These are phyloP conservation scores for Aspidoscelis tigris DNA, from an alignment of 2,113 vertebrate genomes.

Conservation along the genomic window DNA sequence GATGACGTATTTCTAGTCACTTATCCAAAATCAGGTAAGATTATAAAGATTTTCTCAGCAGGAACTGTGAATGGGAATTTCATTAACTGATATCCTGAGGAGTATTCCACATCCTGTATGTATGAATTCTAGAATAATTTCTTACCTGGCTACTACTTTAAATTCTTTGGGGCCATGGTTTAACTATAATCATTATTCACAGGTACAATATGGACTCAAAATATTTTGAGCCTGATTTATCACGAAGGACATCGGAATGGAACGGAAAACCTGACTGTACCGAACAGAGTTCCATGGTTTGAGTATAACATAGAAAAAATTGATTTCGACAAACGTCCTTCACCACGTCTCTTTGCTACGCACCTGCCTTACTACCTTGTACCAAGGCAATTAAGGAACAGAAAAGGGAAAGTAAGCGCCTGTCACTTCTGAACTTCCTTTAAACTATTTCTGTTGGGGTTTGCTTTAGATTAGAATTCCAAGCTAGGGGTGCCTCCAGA, in stretches of 20 bases:
- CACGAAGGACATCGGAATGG: constrained; percentile 59
- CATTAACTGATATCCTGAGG: too few species aligned
- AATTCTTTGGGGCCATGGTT: too few species aligned
- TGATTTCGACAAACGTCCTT: constrained; percentile 20
- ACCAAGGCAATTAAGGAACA: constrained; percentile 64
- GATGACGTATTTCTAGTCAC: constrained; percentile 73
- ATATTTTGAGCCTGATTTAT: constrained; percentile 69
- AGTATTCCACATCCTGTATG: neutral
- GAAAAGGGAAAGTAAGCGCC: constrained; percentile 60
- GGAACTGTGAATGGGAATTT: neutral
- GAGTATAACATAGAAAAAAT: rapidly evolving
- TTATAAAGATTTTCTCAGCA: neutral
- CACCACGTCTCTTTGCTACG: constrained; percentile 54
- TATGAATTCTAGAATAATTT: too few species aligned
- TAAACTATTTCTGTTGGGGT: too few species aligned
- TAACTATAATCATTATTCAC: neutral
- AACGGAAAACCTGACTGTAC: neutral
- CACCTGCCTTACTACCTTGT: constrained; percentile 69
- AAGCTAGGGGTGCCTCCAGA: too few species aligned
- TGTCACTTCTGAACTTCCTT: neutral
- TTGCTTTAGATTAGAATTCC: too few species aligned
- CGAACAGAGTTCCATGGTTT: constrained; percentile 47
- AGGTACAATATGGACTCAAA: constrained; percentile 73
- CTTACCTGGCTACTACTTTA: too few species aligned
- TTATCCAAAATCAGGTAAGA: constrained; percentile 74